Conservation (phyloP, 1,140 invertebrate genomes). For the Nasonia longicornis region DNA sequence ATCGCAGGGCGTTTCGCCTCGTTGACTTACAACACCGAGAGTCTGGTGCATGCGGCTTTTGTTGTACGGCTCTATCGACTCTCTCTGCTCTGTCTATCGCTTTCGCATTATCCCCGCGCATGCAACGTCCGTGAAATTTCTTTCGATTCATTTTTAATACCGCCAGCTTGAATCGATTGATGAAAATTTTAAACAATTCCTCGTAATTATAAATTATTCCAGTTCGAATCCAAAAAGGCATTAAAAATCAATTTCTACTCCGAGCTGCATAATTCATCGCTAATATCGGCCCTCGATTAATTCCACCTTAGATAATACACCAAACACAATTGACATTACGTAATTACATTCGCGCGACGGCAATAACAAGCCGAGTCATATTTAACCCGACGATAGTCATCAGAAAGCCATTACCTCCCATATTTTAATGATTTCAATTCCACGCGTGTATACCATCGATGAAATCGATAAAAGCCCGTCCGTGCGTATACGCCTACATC, state of each 20-base stretch:
- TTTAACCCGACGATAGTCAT: neutral
- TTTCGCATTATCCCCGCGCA: neutral
- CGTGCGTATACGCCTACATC: neutral
- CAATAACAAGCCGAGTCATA: neutral
- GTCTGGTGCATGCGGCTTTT: neutral
- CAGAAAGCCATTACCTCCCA: neutral
- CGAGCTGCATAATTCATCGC: neutral
- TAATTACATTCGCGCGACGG: neutral
- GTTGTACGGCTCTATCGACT: neutral
- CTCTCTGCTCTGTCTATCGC: neutral
- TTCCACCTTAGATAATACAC: neutral
- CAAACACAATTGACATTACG: neutral
- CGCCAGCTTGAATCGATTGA: too few relatives aligned
- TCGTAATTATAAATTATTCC: too few relatives aligned
- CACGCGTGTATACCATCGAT: neutral
- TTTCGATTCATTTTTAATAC: neutral
- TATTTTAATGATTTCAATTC: conserved; percentile 1
- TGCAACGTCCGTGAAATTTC: neutral
- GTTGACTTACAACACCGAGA: neutral
- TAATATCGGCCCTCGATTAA: neutral
- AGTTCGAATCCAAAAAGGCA: too few relatives aligned
- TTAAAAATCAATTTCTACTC: neutral
- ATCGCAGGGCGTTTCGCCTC: neutral
- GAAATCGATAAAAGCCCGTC: neutral
- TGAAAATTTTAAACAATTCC: too few relatives aligned